phyloP scores from a whole-genome alignment of 1,140 invertebrate species.

The Temnothorax nylanderi region DNA sequence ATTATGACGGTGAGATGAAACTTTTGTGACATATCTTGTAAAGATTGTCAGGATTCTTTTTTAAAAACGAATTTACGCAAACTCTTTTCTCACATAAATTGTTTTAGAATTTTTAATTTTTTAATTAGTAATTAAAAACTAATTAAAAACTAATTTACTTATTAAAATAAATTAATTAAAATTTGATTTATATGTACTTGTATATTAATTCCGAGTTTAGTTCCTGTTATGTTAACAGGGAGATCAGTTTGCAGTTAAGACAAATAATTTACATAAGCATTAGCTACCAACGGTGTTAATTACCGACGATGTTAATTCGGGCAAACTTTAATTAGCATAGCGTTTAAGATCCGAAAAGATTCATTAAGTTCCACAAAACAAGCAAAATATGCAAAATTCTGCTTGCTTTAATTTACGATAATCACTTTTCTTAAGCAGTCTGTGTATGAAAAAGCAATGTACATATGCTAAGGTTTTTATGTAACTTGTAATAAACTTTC shows the following conservation, averaged over 20 bases:
- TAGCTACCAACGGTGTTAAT: constrained; percentile 25
- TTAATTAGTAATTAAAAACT: background rate
- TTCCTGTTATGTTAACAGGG: constrained; percentile 7
- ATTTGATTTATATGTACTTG: background rate
- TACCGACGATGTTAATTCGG: constrained; percentile 22
- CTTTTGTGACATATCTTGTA: background rate
- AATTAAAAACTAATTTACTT: background rate
- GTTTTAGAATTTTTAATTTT: background rate
- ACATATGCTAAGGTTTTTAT: background rate
- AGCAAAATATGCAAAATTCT: constrained; percentile 14
- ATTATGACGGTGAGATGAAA: background rate
- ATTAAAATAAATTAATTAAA: background rate
- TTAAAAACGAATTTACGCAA: background rate
- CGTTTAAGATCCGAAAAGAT: background rate
- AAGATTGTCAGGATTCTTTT: background rate
- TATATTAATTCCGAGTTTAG: constrained; percentile 20
- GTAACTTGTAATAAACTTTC: background rate
- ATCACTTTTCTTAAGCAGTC: background rate
- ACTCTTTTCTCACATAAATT: background rate
- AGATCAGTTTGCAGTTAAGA: constrained; percentile 28
- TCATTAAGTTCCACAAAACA: constrained; percentile 7
- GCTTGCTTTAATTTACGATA: background rate
- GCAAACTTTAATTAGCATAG: constrained; percentile 25
- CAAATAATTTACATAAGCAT: constrained; percentile 41
- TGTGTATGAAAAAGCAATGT: background rate